Base-by-base conservation (phyloP, 1,140 invertebrate genomes). In the Diorhabda carinulata region DNA sequence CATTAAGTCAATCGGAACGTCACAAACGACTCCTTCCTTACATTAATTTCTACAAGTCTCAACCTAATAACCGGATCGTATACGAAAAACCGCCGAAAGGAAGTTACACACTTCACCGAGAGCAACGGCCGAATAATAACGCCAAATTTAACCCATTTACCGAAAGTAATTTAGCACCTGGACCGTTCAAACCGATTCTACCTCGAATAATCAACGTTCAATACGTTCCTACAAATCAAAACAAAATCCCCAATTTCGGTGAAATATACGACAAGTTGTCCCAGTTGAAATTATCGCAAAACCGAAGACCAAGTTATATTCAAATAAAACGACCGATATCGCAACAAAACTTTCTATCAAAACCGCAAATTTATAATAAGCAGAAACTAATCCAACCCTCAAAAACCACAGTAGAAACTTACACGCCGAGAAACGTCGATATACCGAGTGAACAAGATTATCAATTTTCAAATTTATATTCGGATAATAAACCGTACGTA, bases 1-100 rank as follows among this genome's bases (percentile, higher is more conserved):
- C 70, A 4, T 59, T 77, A 52, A 66, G 75, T 7, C 3, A 69
- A 5, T 65, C 69, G 5, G 80, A 91, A 80, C 84, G 92, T 57
- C 89, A 90, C 75, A 86, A 91, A 72, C 84, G 92, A 62, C 78
- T 93, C 57, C 90, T 93, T 76, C 92, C 91, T 2, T 93, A 93
- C 77, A 91, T 91, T 86, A 91, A 89, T 45, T 93, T 89, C 78
- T 92, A 92, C 77, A 83, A 90, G 25, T 85, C 88, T 60, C 72
- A 73, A 65, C 57, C 66, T 7, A 66, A 70, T 59, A 59, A 59
- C 42, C 57, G 42, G 7, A 10, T 40, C 2, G 9, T 43, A 40
- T 59, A 59, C 10, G 52, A 67, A 60, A 8, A 57, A 57, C 7
- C 9, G 44, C 64, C 56, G 3, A 65, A 65, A 57, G 57, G 57